Evolutionary conservation across 2,888 invertebrate genomes (phyloP), one percentile per base, ranked within the genome.

Genomic region (Ellobium chinense): DNA sequence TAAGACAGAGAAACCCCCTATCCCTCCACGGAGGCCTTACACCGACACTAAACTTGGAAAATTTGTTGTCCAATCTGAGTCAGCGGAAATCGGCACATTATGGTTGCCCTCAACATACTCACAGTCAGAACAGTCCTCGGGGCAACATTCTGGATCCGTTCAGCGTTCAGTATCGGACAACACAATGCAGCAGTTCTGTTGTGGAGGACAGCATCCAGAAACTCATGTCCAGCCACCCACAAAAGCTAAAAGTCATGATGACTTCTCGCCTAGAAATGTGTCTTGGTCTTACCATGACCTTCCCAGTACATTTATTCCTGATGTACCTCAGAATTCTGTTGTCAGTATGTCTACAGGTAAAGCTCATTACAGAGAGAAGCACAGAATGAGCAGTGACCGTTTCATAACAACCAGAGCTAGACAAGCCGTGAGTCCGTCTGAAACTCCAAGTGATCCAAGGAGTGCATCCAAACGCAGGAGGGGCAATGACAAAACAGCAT

Each of bases 401-500:
- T 54, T 66, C 27, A 39, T 65, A 27, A 34, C 46, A 37, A 14
- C 21, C 7, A 63, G 66, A 46, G 24, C 54, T 18, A 46, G 27
- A 31, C 9, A 72, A 0, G 21, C 24, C 1, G 31, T 18, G 18
- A 29, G 7, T 24, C 54, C 36, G 56, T 65, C 31, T 2, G 31
- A 69, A 29, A 37, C 12, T 0, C 3, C 27, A 4, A 24, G 27
- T 36, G 68, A 14, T 7, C 14, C 63, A 24, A 34, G 29, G 54
- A 79, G 79, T 66, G 66, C 80, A 3, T 74, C 74, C n/a, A 80
- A 80, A 46, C 65, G 80, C 1, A 80, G 80, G 29, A 80, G 68
- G 58, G 80, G 37, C 5, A 80, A 80, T 60, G 74, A 80, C 36
- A 80, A 60, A 21, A 7, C 34, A 24, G 31, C 62, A 4, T 2